A percentile compares a stretch with the other conserved stretches of the same genome.
These are phyloP conservation scores for Notechis scutatus DNA, from an alignment of 2,113 vertebrate species.

Conservation along the genomic window DNA sequence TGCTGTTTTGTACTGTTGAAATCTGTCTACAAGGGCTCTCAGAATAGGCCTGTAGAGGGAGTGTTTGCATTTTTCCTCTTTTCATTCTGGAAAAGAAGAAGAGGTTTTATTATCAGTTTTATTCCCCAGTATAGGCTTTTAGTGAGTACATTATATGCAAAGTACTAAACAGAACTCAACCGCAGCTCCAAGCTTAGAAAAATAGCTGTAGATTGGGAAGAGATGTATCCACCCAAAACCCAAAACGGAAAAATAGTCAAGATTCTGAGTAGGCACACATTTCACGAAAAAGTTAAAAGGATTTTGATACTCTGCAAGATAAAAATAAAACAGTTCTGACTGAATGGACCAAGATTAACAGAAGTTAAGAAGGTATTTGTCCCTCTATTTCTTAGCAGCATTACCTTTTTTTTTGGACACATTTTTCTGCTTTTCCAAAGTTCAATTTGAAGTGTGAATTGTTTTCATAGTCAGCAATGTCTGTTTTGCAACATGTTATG, in stretches of 20 bases:
- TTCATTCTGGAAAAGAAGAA: background rate
- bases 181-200: background rate
- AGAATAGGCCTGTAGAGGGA: background rate
- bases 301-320: background rate
- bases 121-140: background rate
- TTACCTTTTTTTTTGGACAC: background rate
- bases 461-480: background rate
- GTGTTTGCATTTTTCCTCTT: background rate
- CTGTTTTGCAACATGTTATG: background rate
- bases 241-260: background rate
- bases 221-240: background rate
- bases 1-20: background rate
- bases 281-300: background rate
- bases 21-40: background rate
- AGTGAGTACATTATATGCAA: background rate
- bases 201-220: background rate
- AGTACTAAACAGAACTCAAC: background rate
- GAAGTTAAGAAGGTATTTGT: background rate
- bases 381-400: background rate
- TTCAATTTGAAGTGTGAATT: background rate
- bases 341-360: background rate
- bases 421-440: background rate
- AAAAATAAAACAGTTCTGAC: background rate
- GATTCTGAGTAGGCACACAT: background rate
- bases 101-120: background rate